Base-by-base conservation (phyloP, 2,888 invertebrate genomes). In the Axea sp. region DNA sequence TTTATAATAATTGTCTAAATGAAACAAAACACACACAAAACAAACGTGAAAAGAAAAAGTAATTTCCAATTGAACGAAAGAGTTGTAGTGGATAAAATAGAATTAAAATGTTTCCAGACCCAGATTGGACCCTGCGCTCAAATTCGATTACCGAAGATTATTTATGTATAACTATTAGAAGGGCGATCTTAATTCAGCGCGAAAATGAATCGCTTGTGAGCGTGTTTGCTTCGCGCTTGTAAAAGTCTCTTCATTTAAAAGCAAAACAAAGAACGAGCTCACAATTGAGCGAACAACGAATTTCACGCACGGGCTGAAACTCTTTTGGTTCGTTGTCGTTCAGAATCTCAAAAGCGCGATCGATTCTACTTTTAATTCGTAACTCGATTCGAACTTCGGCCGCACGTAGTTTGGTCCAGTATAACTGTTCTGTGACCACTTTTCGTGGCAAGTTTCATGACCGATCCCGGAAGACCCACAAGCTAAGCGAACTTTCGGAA, bases 291-390 rank as follows among this genome's bases (percentile, higher is more conserved):
- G n/a, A 4, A 9, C 49, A 39, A 12, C 41, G 51, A 68, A 62
- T 57, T 67, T 60, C 41, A 22, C 30, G 45, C 26, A 28, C 45
- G 31, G 51, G 30, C 33, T 24, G 28, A 65, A 62, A 53, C 45
- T 53, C 51, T 14, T 15, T 30, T 9, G 22, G 12, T 41, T 28
- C 45, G 43, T 4, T 8, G 62, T n/a, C 51, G 57, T 33, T 39
- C 19, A 41, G 65, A 74, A 74, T 64, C 31, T 30, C 53, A 69
- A 68, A 74, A 55, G 33, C 60, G 33, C 60, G 76, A 76, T 76
- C 78, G 78, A 76, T 78, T 47, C 65, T 71, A 65, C 73, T 75
- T 76, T 76, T 78, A 78, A 78, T 78, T 78, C 78, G 74, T 75
- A 77, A 78, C 76, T 78, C 76, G 76, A 78, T 74, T 73, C 65